Base-by-base conservation (phyloP, 64 coral and sea anemone species). In the Montipora capricornis region DNA sequence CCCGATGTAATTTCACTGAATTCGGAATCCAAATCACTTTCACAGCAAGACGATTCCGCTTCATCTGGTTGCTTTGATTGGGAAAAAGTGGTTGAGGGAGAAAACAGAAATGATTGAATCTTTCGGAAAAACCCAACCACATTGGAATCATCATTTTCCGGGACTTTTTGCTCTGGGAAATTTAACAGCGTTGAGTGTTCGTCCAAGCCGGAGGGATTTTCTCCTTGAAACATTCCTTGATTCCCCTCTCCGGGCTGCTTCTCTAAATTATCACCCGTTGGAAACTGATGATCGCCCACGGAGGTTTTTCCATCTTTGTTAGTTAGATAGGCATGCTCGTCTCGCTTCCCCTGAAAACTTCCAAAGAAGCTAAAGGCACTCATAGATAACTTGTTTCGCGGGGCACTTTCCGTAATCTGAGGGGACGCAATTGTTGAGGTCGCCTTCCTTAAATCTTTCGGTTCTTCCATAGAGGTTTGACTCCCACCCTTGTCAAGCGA, bases 11-110 rank as follows among this genome's bases (percentile, higher is more conserved):
- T 86, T 20, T 86, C 82, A 73, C 82, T 86, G 8, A 86, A 86
- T 64, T 86, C 82, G 19, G 82, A 86, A 86, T 86, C 82, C 70
- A 86, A 73, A 68, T 86, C 82, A 20, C 82, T 86, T 86, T 86
- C 82, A 73, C 64, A 70, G 17, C 82, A 86, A 49, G 82, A 86
- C 0, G 82, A 86, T 26, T 86, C 82, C 12, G 82, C 70, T 17
- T 84, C 81, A 8, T 71, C 82, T 2, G 82, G 19, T 0, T 17
- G 16, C 45, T 86, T 86, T 86, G 19, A 15, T 5, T 73, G 70
- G 7, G 82, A n/a, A 3, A 66, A 12, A 73, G 44, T 52, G 16
- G 14, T 14, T 16, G 61, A 14, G 9, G 82, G 82, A 11, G 82
- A 86, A 73, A 86, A 86, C n/a, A 86, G 47, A 50, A 86, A 73